Base-by-base conservation (phyloP, 1,140 invertebrate species). In the Chlorops oryzae region DNA sequence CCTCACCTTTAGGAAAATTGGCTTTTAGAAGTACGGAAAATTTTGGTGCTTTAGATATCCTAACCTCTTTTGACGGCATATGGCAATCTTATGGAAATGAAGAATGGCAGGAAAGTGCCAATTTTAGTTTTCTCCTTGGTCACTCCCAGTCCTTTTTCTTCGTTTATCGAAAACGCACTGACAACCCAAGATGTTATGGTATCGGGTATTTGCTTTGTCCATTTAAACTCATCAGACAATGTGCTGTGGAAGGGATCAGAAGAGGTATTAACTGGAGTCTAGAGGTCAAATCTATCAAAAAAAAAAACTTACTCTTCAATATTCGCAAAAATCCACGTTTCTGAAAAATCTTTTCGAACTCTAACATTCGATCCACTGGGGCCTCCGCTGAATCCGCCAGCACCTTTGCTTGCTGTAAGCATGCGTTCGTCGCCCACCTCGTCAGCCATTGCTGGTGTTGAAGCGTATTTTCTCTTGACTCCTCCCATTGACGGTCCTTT, bases 121-220 rank as follows among this genome's bases (percentile, higher is more conserved):
- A 97, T 70, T 78, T 88, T 87, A 52, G 81, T 78, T 23, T 84
- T 74, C 35, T 79, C 63, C 34, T 82, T 72, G 10, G 88, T 83
- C 2, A 98, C 77, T 5, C 89, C 93, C 1, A 99, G 76, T 25
- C 95, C 96, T 55, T 84, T 75, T 7, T 86, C 74, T 0, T 85
- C 76, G 73, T 93, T 87, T 40, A 98, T 75, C 1, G 95, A 88
- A 70, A 98, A 98, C 1, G 88, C 96, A 24, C 86, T 89, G 0
- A 97, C 77, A 15, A 90, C 78, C 92, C 94, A 98, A 5, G 88
- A 91, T 3, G 91, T 96, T 18, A 97, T 90, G 0, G 89, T 88
- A 55, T 92, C 86, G 1, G 95, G 94, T 24, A 92, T 85, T 17
- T 57, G 70, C 18, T 64, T 57, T 1, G 59, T 55, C 50, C 72